Percentiles rank a stretch among this genome's conserved stretches.
Evolutionary conservation across 2,113 vertebrate species (phyloP).

Genomic region (Cygnus atratus): DNA sequence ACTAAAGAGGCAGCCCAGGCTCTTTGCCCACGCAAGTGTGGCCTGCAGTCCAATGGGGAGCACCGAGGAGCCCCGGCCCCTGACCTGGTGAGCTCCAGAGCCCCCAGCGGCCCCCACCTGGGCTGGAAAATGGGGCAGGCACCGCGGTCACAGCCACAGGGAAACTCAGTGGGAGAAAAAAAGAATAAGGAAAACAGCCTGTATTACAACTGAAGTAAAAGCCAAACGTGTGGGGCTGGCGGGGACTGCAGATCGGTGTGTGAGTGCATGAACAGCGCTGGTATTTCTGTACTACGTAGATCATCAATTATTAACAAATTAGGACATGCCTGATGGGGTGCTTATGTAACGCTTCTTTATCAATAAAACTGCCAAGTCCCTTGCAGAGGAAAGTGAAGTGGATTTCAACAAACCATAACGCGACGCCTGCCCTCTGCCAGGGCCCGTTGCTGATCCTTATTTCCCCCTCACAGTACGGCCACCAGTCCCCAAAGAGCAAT

Average conservation of each 20-base stretch:
- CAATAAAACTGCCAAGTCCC: constrained; percentile 20
- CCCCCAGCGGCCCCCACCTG: background rate
- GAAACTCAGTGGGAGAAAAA: background rate
- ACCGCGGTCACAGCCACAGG: background rate
- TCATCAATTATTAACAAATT: constrained; percentile 60
- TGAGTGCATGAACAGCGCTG: background rate
- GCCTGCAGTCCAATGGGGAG: background rate
- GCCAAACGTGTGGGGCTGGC: background rate
- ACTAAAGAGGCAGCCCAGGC: background rate
- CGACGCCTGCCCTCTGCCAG: background rate
- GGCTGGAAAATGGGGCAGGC: background rate
- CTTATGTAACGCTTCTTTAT: constrained; percentile 37
- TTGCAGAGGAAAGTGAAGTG: background rate
- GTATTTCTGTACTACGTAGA: constrained; percentile 8
- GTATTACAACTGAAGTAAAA: background rate
- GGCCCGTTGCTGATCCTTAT: accelerated
- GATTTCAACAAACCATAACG: background rate
- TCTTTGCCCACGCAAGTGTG: background rate
- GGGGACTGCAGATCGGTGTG: background rate
- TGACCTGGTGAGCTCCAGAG: background rate
- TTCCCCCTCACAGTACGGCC: background rate
- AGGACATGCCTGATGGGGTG: constrained; percentile 23
- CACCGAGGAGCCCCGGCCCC: background rate
- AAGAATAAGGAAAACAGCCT: background rate
- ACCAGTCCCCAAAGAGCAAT: background rate